A percentile compares a stretch with the other conserved stretches of the same genome.
These are phyloP conservation scores for Amniataba percoides DNA, from an alignment of 2,797 vertebrate genomes.

Conservation along the genomic window DNA sequence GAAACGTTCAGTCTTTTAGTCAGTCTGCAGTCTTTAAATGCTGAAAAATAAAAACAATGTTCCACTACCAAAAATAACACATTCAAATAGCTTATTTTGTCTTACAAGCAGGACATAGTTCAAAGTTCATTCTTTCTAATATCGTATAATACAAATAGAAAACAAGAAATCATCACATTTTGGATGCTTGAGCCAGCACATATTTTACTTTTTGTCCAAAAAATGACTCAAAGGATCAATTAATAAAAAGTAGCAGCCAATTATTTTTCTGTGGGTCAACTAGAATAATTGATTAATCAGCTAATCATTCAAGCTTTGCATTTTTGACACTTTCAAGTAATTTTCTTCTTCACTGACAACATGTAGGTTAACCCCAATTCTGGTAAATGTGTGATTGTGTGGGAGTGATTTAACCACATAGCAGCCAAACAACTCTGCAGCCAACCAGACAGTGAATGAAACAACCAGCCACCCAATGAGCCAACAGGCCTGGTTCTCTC, in stretches of 20 bases:
- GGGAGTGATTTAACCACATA: slow-evolving; percentile 26
- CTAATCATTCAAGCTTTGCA: background rate
- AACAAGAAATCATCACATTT: background rate
- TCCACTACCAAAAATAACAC: no score
- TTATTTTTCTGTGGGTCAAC: no score
- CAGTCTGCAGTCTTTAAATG: no score
- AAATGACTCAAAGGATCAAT: background rate
- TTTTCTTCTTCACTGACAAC: slow-evolving; percentile 12
- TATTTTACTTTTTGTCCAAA: background rate
- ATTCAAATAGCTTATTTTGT: background rate
- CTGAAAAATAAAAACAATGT: no score
- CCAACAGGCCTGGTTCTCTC: slow-evolving; percentile 52
- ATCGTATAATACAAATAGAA: background rate
- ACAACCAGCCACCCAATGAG: slow-evolving; percentile 49
- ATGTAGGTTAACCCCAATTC: slow-evolving; percentile 17
- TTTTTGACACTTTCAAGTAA: background rate
- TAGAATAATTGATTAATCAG: no score
- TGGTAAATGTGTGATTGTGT: slow-evolving; percentile 20
- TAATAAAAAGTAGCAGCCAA: background rate
- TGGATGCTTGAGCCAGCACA: background rate
- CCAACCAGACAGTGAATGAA: slow-evolving; percentile 49
- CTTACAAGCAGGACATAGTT: background rate
- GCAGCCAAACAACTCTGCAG: slow-evolving; percentile 45
- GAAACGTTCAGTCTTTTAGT: no score
- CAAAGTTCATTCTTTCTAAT: background rate